These are phyloP conservation scores for Rhinolophus ferrumequinum DNA, from an alignment of 2,113 vertebrate genomes.

Conservation along the genomic window DNA sequence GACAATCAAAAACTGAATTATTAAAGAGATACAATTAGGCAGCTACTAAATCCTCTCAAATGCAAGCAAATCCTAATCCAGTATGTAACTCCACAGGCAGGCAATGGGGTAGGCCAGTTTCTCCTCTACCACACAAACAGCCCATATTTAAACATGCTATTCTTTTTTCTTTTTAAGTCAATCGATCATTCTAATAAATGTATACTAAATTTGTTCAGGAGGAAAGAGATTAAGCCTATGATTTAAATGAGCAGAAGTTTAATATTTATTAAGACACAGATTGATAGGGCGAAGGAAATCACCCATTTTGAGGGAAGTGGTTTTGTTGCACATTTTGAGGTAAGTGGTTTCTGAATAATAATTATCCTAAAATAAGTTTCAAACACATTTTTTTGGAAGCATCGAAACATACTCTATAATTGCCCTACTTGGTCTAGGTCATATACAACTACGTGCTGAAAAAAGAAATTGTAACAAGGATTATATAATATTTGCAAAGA, in stretches of 20 bases:
- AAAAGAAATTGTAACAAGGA: not conserved
- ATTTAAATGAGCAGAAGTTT: not conserved
- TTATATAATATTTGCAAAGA: not conserved
- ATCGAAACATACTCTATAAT: slow-evolving; percentile 2
- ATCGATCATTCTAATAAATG: not conserved
- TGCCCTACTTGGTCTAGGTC: not conserved
- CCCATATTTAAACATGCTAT: not conserved
- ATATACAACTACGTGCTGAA: not conserved
- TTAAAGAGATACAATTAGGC: slow-evolving; percentile 66
- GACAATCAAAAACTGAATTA: slow-evolving; percentile 62
- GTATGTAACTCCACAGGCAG: not conserved
- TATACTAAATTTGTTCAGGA: slow-evolving; percentile 1
- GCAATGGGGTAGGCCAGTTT: not conserved
- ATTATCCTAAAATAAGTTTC: slow-evolving; percentile 47
- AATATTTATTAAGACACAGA: not conserved
- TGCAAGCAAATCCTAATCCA: slow-evolving; percentile 38
- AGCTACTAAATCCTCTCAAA: slow-evolving; percentile 61
- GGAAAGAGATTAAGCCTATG: not conserved
- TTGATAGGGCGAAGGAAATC: not conserved
- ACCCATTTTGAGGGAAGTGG: not conserved
- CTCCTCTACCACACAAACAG: not conserved
- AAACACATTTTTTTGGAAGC: slow-evolving; percentile 10
- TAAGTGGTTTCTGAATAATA: not conserved
- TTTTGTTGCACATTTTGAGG: not conserved
- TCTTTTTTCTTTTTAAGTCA: not conserved